phyloP scores from a whole-genome alignment of 2,797 vertebrate genomes.

The Poliocrania exsul region DNA sequence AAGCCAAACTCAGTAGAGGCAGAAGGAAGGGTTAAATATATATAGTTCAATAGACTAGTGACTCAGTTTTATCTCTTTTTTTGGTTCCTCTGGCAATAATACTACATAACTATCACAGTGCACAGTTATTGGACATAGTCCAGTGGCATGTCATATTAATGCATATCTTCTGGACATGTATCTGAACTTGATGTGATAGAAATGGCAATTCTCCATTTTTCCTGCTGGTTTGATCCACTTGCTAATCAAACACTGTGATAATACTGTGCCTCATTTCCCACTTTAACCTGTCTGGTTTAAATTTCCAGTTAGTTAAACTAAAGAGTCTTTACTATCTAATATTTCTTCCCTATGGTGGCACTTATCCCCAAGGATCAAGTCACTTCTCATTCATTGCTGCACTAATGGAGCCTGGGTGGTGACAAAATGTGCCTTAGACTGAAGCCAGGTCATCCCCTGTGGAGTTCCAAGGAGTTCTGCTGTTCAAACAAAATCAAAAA shows the following conservation, averaged over 20 bases:
- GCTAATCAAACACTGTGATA: neutral
- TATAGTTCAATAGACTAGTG: neutral
- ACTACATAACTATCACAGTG: neutral
- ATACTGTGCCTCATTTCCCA: neutral
- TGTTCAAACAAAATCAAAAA: neutral
- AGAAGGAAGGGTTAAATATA: neutral
- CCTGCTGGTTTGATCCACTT: neutral
- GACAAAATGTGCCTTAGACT: neutral
- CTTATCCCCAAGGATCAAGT: conserved; percentile 10
- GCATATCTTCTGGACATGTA: neutral
- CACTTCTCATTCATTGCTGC: neutral
- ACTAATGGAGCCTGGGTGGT: neutral
- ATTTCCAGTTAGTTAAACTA: conserved; percentile 19
- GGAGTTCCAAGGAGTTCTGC: neutral
- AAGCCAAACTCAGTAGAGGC: neutral
- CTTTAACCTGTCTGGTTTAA: conserved; percentile 1
- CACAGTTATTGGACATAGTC: neutral
- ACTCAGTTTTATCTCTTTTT: neutral
- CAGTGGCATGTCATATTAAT: neutral
- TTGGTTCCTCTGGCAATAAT: neutral
- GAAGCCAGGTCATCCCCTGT: neutral
- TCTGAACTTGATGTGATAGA: neutral
- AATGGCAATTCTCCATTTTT: neutral
- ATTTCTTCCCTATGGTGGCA: neutral
- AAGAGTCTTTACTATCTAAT: conserved; percentile 12